These are phyloP conservation scores for Suillia variegata DNA, from an alignment of 2,888 invertebrate species.

Conservation along the genomic window DNA sequence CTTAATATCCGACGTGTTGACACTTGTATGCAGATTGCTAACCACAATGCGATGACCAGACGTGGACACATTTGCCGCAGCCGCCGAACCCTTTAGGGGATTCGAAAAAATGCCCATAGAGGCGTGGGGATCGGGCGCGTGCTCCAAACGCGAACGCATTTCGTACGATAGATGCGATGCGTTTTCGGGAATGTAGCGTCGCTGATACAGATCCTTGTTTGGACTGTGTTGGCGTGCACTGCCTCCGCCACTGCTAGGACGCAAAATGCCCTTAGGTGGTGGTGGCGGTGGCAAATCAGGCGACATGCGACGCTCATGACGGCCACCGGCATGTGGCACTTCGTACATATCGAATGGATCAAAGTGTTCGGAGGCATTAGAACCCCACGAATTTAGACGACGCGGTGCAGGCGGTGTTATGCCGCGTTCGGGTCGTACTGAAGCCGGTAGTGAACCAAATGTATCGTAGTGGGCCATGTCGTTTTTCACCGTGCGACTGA, in stretches of 20 bases:
- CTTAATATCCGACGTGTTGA: slow-evolving; percentile 89
- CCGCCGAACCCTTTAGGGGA: slow-evolving; percentile 9
- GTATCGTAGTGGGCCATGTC: slow-evolving; percentile 37
- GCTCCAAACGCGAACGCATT: slow-evolving; percentile 56
- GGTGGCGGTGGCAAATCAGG: slow-evolving; percentile 38
- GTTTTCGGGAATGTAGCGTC: slow-evolving; percentile 45
- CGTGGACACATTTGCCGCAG: slow-evolving; percentile 9
- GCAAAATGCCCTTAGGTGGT: slow-evolving; percentile 37
- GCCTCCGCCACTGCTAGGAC: too few relatives aligned
- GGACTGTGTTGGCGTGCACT: slow-evolving; percentile 35
- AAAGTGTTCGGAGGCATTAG: slow-evolving; percentile 30
- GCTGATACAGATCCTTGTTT: slow-evolving; percentile 34
- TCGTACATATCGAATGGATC: slow-evolving; percentile 60
- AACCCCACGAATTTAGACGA: slow-evolving; percentile 36
- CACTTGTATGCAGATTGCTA: slow-evolving; percentile 84
- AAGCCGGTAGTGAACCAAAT: slow-evolving; percentile 4
- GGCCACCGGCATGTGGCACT: slow-evolving; percentile 33
- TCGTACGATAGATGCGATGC: slow-evolving; percentile 57
- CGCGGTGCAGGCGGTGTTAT: slow-evolving; percentile 30
- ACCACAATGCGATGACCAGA: slow-evolving; percentile 84
- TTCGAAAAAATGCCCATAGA: slow-evolving; percentile 61
- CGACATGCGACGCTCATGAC: slow-evolving; percentile 50
- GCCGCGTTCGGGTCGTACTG: slow-evolving; percentile 21
- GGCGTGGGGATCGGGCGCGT: slow-evolving; percentile 54
- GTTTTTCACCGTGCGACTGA: slow-evolving; percentile 53